These are phyloP conservation scores for Rhodinocichla rosea DNA, from an alignment of 2,113 vertebrate genomes.

Conservation along the genomic window DNA sequence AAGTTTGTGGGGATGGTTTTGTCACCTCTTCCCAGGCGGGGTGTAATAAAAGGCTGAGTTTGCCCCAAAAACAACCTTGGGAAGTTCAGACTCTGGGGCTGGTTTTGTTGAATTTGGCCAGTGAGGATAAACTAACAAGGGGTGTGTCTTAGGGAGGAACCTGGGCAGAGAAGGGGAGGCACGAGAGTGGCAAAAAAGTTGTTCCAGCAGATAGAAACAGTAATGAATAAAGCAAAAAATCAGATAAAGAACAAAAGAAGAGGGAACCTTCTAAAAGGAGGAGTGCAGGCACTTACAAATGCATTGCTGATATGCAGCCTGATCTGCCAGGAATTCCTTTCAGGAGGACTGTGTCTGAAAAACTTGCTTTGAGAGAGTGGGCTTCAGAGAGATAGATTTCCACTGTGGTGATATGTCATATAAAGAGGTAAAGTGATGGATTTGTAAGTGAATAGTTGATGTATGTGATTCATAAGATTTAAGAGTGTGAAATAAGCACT, in stretches of 20 bases:
- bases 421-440: neutral
- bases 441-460: neutral
- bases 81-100: neutral
- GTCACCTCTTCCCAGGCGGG: neutral
- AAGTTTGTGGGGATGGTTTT: neutral
- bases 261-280: neutral
- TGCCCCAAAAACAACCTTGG: neutral
- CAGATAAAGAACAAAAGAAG: neutral
- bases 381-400: neutral
- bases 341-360: neutral
- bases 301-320: accelerated
- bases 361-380: neutral
- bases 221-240: neutral
- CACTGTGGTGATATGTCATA: neutral
- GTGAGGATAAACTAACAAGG: accelerated
- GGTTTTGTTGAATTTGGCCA: neutral
- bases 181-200: neutral
- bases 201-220: neutral
- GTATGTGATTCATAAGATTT: neutral
- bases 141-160: neutral
- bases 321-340: accelerated
- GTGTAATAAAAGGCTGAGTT: neutral
- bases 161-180: neutral
- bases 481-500: neutral
- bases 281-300: neutral